Percentiles rank a stretch among this genome's conserved stretches.
These are phyloP conservation scores for Phenacoccus solenopsis DNA, from an alignment of 1,140 invertebrate species.

Conservation along the genomic window DNA sequence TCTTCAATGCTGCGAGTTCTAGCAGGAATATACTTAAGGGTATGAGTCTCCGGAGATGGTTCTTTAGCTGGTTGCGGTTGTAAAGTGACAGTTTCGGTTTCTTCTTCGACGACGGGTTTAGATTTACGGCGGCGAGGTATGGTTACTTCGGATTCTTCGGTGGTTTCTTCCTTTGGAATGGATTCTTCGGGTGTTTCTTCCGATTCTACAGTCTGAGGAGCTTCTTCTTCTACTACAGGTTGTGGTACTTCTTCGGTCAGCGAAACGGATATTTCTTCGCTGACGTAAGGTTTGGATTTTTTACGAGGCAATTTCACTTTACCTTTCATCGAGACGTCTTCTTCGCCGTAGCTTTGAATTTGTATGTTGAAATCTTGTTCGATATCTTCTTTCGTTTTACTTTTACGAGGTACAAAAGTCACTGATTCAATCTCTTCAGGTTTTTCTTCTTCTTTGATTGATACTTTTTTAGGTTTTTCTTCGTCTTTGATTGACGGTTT, in stretches of 20 bases:
- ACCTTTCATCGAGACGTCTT: slow-evolving; percentile 69
- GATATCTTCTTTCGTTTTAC: slow-evolving; percentile 61
- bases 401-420: slow-evolving; percentile 33
- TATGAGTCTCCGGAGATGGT: neutral
- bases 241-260: slow-evolving; percentile 47
- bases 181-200: neutral
- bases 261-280: slow-evolving; percentile 43
- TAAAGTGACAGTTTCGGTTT: neutral
- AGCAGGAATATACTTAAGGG: slow-evolving; percentile 25
- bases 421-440: slow-evolving; percentile 19
- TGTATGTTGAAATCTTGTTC: slow-evolving; percentile 77
- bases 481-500: slow-evolving; percentile 18
- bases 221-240: neutral
- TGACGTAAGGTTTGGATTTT: slow-evolving; percentile 33
- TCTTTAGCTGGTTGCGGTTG: neutral
- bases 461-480: slow-evolving; percentile 26
- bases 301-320: slow-evolving; percentile 63
- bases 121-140: neutral
- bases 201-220: neutral
- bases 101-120: neutral
- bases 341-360: slow-evolving; percentile 67
- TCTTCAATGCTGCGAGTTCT: slow-evolving; percentile 57
- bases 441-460: slow-evolving; percentile 27
- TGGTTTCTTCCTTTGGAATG: slow-evolving; percentile 36
- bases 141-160: slow-evolving; percentile 28